Evolutionary conservation across 1,140 invertebrate genomes (phyloP).

Genomic region (Agrypnia vestita): DNA sequence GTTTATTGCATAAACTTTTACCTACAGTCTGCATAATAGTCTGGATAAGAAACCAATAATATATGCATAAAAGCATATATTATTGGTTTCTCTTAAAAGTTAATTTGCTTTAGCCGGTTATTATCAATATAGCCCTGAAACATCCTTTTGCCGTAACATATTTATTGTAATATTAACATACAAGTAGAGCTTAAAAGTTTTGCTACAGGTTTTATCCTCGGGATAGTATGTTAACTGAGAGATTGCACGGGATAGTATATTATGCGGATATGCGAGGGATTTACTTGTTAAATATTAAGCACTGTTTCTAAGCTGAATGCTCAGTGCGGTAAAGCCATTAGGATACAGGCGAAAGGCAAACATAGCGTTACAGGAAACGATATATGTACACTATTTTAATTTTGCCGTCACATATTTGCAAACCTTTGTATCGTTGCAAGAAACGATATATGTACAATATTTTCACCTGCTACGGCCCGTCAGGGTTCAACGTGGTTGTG

Average conservation of each 20-base stretch:
- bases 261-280: not conserved
- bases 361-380: not conserved
- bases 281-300: conserved; percentile 15
- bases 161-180: not conserved
- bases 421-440: no score
- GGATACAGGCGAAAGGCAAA: not conserved
- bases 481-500: no score
- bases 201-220: conserved; percentile 3
- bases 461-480: no score
- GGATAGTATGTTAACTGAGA: not conserved
- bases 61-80: no score
- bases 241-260: conserved; percentile 10
- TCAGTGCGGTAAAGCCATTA: not conserved
- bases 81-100: no score
- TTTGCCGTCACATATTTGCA: not conserved
- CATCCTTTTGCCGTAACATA: no score
- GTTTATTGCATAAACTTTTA: no score
- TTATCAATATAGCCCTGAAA: no score
- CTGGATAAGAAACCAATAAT: no score
- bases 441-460: no score
- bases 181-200: not conserved
- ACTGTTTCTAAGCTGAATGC: conserved; percentile 20
- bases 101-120: no score
- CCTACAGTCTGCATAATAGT: no score
- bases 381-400: not conserved